These are phyloP conservation scores for Monochamus saltuarius DNA, from an alignment of 1,140 invertebrate species.

Conservation along the genomic window DNA sequence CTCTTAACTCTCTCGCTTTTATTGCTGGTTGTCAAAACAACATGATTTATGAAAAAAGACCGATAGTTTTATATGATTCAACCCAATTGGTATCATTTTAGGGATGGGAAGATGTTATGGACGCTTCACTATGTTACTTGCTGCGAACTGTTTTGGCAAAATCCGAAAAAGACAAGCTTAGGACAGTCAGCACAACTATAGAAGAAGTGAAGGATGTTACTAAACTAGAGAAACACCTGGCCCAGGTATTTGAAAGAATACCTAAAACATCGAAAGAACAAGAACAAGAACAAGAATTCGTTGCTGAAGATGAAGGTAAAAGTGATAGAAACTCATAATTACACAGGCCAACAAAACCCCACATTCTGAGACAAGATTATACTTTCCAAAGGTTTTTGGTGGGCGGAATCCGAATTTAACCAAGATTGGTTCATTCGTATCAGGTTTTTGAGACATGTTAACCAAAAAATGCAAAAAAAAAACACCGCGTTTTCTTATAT, in stretches of 20 bases:
- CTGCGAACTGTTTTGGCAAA: slow-evolving; percentile 56
- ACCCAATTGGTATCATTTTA: slow-evolving; percentile 33
- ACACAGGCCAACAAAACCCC: no score
- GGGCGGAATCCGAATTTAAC: no score
- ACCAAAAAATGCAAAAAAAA: no score
- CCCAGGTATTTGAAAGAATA: slow-evolving; percentile 56
- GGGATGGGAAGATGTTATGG: slow-evolving; percentile 64
- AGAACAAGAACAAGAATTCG: background rate
- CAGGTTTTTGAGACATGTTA: no score
- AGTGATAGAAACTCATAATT: background rate
- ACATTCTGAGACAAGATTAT: no score
- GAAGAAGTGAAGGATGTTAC: slow-evolving; percentile 55
- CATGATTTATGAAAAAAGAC: background rate
- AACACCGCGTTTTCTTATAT: no score
- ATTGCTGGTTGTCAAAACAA: no score
- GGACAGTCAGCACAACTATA: slow-evolving; percentile 52
- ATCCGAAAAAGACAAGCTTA: slow-evolving; percentile 53
- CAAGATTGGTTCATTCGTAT: no score
- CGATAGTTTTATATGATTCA: background rate
- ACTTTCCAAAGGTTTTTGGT: no score
- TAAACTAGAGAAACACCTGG: slow-evolving; percentile 63
- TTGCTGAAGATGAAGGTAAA: slow-evolving; percentile 9
- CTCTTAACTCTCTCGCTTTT: no score
- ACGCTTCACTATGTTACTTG: slow-evolving; percentile 57
- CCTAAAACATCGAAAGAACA: slow-evolving; percentile 26